These are phyloP conservation scores for Hemiprocne comata DNA, from an alignment of 2,113 vertebrate species.

Conservation along the genomic window DNA sequence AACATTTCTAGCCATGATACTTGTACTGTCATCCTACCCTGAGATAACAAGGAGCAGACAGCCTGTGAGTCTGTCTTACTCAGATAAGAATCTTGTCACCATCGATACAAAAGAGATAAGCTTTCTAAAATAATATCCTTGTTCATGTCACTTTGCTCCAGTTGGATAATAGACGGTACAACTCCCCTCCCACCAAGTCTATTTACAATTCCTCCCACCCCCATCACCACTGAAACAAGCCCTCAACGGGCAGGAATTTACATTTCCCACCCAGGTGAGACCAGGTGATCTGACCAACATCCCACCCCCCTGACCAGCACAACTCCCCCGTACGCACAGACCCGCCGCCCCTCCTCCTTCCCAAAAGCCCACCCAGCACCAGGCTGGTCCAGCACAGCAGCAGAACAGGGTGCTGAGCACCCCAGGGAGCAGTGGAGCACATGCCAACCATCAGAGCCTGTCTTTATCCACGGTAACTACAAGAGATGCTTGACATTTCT, in stretches of 20 bases:
- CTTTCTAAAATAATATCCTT: constrained; percentile 74
- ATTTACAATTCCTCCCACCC: constrained; percentile 13
- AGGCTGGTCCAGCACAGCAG: fast-evolving
- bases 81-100: constrained; percentile 70
- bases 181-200: not conserved
- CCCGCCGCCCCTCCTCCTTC: not conserved
- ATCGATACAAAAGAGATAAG: constrained; percentile 75
- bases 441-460: not conserved
- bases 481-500: constrained; percentile 50
- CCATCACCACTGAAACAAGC: not conserved
- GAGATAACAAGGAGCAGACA: constrained; percentile 67
- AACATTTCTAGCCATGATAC: constrained; percentile 61
- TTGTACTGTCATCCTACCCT: constrained; percentile 48
- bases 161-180: constrained; percentile 25
- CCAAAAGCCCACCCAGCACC: not conserved
- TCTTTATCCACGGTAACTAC: not conserved
- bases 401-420: not conserved
- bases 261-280: not conserved
- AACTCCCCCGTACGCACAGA: fast-evolving
- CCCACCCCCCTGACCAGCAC: no score
- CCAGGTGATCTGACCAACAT: not conserved
- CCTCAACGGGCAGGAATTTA: fast-evolving
- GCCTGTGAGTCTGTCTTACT: not conserved
- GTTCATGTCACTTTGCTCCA: constrained; percentile 64
- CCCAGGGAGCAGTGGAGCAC: not conserved